phyloP scores from a whole-genome alignment of 2,113 vertebrate genomes.

The Bufo bufo region DNA sequence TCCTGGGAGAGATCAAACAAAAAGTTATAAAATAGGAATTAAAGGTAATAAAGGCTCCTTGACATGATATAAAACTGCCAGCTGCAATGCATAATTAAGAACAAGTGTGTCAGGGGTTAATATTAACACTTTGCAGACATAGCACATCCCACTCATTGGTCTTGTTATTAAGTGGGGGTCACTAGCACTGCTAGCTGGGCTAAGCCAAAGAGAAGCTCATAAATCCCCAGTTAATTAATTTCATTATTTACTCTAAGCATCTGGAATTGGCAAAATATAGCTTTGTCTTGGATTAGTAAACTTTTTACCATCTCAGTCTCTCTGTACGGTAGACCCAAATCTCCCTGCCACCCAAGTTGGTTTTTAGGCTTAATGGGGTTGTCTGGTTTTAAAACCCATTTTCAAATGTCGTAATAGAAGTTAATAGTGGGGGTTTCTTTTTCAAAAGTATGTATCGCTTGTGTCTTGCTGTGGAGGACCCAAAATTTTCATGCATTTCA shows the following conservation, averaged over 20 bases:
- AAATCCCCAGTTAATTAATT: neutral
- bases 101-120: conserved; percentile 64
- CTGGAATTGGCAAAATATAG: neutral
- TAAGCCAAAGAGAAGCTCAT: neutral
- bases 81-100: conserved; percentile 66
- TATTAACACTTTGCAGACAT: conserved; percentile 56
- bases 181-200: neutral
- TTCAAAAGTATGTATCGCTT: too few relatives aligned
- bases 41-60: conserved; percentile 72
- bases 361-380: neutral
- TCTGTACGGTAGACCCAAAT: neutral
- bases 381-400: too few relatives aligned
- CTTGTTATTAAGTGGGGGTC: conserved; percentile 23
- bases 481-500: too few relatives aligned
- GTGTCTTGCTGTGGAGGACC: too few relatives aligned
- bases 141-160: neutral
- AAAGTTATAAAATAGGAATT: conserved; percentile 80
- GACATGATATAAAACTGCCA: conserved; percentile 63
- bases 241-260: neutral
- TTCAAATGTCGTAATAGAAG: too few relatives aligned
- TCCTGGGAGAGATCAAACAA: conserved; percentile 77
- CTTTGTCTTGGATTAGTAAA: neutral
- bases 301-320: neutral
- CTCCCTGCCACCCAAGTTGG: neutral
- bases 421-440: too few relatives aligned